A percentile compares a stretch with the other conserved stretches of the same genome.
Evolutionary conservation across 2,888 invertebrate genomes (phyloP).

Genomic region (Holacanthella duospinosa): DNA sequence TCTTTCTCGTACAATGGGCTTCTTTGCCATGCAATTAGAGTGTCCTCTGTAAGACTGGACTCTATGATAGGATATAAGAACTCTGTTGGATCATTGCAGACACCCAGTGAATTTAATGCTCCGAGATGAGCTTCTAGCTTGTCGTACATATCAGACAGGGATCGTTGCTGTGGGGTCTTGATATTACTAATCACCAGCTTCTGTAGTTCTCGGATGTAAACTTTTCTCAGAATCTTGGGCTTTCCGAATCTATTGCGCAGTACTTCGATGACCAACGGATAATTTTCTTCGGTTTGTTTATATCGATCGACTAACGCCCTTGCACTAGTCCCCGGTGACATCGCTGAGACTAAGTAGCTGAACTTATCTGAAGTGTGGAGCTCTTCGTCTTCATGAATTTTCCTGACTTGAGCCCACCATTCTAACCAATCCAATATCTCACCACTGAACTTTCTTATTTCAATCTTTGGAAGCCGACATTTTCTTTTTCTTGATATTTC

Average conservation of each 20-base stretch:
- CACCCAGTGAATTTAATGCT: background rate
- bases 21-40: background rate
- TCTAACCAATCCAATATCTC: background rate
- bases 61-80: background rate
- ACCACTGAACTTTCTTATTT: background rate
- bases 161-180: too few relatives aligned
- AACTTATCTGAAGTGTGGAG: background rate
- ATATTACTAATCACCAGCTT: background rate
- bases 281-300: background rate
- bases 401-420: background rate
- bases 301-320: background rate
- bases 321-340: background rate
- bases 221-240: background rate
- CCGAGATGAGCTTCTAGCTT: background rate
- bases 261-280: background rate
- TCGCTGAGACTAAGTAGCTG: background rate
- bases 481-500: background rate
- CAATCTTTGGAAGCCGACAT: background rate
- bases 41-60: background rate
- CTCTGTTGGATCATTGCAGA: background rate
- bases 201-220: background rate
- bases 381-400: background rate
- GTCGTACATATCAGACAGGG: background rate
- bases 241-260: background rate
- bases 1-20: background rate